Percentiles rank a stretch among this genome's conserved stretches.
Evolutionary conservation across 2,888 invertebrate genomes (phyloP).

Genomic region (Chrysolina oricalcia): DNA sequence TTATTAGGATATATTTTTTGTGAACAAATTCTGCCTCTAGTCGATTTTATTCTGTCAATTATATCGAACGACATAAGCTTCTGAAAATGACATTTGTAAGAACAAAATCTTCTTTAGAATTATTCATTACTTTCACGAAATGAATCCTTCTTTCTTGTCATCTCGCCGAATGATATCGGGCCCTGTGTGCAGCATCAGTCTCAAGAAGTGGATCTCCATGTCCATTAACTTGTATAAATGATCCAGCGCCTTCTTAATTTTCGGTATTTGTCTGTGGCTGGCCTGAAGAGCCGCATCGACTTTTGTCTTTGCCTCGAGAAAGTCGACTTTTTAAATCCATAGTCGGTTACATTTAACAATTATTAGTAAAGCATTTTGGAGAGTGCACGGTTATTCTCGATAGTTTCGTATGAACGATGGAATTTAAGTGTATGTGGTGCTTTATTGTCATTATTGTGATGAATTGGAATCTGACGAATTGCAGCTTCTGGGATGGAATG

Average conservation of each 20-base stretch:
- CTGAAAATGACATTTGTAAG: too few species aligned
- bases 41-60: too few species aligned
- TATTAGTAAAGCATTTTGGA: neutral
- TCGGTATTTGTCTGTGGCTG: conserved; percentile 6
- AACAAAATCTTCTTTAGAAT: too few species aligned
- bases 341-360: neutral
- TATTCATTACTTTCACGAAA: neutral
- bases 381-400: neutral
- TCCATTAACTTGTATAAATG: conserved; percentile 9
- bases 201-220: conserved; percentile 10
- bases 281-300: neutral
- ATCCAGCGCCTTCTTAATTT: conserved; percentile 13
- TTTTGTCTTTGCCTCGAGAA: neutral
- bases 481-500: conserved; percentile 70
- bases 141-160: neutral
- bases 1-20: too few species aligned
- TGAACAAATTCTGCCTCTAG: too few species aligned
- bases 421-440: conserved; percentile 19
- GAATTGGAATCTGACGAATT: conserved; percentile 6
- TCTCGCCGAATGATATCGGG: neutral
- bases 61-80: too few species aligned
- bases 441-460: conserved; percentile 11
- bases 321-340: neutral
- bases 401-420: neutral
- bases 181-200: neutral